Conservation (phyloP, 1,140 invertebrate genomes). For the Aporrectodea caliginosa region DNA sequence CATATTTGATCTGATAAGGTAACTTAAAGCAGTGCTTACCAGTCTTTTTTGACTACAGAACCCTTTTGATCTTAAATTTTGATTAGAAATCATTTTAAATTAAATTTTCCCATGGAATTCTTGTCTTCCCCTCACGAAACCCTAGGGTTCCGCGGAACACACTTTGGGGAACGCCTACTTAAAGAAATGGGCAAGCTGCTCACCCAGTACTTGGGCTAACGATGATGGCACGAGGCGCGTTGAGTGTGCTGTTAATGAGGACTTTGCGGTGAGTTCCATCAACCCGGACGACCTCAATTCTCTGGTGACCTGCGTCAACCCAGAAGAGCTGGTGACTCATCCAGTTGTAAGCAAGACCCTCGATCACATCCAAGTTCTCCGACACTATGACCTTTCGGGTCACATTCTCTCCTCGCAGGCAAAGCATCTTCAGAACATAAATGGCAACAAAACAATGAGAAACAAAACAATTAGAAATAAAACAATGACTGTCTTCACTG, state of each 20-base stretch:
- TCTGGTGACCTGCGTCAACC: slow-evolving; percentile 42
- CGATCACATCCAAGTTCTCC: slow-evolving; percentile 44
- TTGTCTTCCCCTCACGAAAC: too few relatives aligned
- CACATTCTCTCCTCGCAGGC: slow-evolving; percentile 14
- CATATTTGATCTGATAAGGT: too few relatives aligned
- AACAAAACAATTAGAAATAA: neutral
- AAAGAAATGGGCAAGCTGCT: too few relatives aligned
- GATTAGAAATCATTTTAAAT: too few relatives aligned
- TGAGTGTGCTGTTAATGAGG: slow-evolving; percentile 36
- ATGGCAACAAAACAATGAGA: too few relatives aligned
- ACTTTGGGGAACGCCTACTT: too few relatives aligned
- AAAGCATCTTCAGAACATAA: neutral
- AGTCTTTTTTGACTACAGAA: too few relatives aligned
- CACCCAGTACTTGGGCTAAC: slow-evolving; percentile 48
- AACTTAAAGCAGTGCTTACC: too few relatives aligned
- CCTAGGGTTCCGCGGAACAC: too few relatives aligned
- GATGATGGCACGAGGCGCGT: slow-evolving; percentile 39
- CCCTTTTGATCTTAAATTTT: too few relatives aligned
- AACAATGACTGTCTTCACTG: neutral
- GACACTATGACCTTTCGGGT: slow-evolving; percentile 10
- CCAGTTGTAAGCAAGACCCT: slow-evolving; percentile 47
- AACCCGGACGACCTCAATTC: slow-evolving; percentile 73
- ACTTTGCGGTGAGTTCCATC: slow-evolving; percentile 60
- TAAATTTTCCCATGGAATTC: too few relatives aligned
- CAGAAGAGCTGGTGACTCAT: slow-evolving; percentile 44